Percentiles rank a stretch among this genome's conserved stretches.
These are phyloP conservation scores for Hozukius guyotensis DNA, from an alignment of 2,797 vertebrate genomes.

Conservation along the genomic window DNA sequence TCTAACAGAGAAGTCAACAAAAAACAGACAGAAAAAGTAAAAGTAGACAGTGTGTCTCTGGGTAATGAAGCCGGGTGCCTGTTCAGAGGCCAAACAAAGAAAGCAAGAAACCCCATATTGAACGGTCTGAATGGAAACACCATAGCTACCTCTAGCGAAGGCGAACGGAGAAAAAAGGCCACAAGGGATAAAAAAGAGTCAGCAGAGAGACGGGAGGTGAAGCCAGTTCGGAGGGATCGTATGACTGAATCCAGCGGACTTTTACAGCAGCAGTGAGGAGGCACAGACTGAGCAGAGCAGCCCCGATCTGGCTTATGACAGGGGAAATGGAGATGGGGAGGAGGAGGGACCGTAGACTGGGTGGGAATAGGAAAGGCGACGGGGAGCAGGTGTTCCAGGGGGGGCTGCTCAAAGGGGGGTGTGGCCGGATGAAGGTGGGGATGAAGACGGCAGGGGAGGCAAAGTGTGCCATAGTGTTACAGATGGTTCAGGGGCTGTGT, in stretches of 20 bases:
- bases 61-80: background rate
- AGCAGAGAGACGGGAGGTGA: background rate
- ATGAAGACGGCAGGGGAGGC: background rate
- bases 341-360: background rate
- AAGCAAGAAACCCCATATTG: background rate
- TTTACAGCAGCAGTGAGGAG: background rate
- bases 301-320: background rate
- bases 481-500: background rate
- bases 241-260: conserved; percentile 8
- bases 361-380: conserved; percentile 24
- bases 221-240: background rate
- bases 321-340: conserved; percentile 17
- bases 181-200: conserved; percentile 8
- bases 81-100: conserved; percentile 44
- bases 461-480: conserved; percentile 24
- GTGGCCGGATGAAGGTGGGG: conserved; percentile 36
- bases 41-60: background rate
- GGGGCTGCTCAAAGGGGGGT: conserved; percentile 12
- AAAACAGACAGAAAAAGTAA: background rate
- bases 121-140: background rate
- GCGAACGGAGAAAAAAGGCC: background rate
- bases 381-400: conserved; percentile 64
- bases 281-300: conserved; percentile 1
- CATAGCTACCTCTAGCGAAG: conserved; percentile 58
- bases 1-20: background rate